Percentiles rank a stretch among this genome's conserved stretches.
phyloP scores from a whole-genome alignment of 2,797 vertebrate genomes.

The Helostoma temminkii region DNA sequence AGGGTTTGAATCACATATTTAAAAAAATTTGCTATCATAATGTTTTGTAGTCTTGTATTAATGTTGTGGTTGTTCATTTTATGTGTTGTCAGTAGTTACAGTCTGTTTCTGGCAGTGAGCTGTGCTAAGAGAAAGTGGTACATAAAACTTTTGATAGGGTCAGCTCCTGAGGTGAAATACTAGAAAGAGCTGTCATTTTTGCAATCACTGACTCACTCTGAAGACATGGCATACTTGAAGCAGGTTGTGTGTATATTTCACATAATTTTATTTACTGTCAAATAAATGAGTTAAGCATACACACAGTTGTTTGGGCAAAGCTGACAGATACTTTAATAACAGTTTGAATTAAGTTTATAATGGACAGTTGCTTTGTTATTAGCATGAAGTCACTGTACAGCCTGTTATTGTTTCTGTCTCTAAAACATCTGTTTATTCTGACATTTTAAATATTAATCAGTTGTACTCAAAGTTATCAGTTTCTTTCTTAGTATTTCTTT shows the following conservation, averaged over 20 bases:
- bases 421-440: neutral
- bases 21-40: conserved; percentile 12
- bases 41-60: neutral
- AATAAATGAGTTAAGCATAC: conserved; percentile 12
- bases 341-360: conserved; percentile 16
- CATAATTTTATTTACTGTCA: conserved; percentile 7
- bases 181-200: neutral
- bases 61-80: conserved; percentile 14
- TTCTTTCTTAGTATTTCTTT: neutral
- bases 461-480: conserved; percentile 12
- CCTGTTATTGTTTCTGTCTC: conserved; percentile 7
- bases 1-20: conserved; percentile 23
- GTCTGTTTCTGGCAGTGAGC: conserved; percentile 15
- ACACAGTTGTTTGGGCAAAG: conserved; percentile 16
- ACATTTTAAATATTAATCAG: conserved; percentile 22
- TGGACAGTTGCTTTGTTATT: conserved; percentile 14
- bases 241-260: neutral
- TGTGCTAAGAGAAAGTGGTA: neutral
- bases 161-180: conserved; percentile 26
- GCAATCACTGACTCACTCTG: neutral
- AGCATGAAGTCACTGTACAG: neutral
- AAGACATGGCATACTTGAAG: conserved; percentile 10
- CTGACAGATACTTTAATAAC: conserved; percentile 11
- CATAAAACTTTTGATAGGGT: conserved; percentile 10
- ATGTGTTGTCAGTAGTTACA: neutral